A percentile compares a stretch with the other conserved stretches of the same genome.
Evolutionary conservation across 2,888 invertebrate species (phyloP).

Genomic region (Napeogenes sylphis): DNA sequence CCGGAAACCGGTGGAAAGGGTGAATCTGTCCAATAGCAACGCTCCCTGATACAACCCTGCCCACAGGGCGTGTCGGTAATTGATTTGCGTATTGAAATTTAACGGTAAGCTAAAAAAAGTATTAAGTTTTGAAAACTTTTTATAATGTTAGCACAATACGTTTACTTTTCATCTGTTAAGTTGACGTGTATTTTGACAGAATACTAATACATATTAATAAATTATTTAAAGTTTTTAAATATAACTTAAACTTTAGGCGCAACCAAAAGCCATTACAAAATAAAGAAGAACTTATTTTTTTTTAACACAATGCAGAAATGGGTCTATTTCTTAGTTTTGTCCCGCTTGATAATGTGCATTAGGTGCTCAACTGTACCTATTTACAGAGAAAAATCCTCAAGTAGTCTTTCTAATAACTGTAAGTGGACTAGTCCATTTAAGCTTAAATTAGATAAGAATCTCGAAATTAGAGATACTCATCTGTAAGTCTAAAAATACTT

Average conservation of each 20-base stretch:
- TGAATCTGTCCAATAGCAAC: slow-evolving; percentile 48
- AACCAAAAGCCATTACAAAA: no score
- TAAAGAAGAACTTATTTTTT: neutral
- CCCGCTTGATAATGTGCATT: slow-evolving; percentile 52
- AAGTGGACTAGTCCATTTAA: neutral
- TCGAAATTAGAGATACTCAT: no score
- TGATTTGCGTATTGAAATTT: slow-evolving; percentile 13
- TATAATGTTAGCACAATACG: neutral
- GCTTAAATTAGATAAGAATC: no score
- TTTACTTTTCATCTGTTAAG: neutral
- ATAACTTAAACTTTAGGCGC: no score
- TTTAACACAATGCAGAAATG: slow-evolving; percentile 48
- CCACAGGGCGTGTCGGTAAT: slow-evolving; percentile 43
- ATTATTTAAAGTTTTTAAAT: no score
- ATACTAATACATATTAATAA: no score
- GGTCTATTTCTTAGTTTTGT: slow-evolving; percentile 42
- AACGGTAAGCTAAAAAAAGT: neutral
- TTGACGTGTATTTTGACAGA: neutral
- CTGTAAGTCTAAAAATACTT: no score
- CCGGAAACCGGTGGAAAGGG: slow-evolving; percentile 46
- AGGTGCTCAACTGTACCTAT: slow-evolving; percentile 60
- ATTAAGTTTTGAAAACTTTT: neutral
- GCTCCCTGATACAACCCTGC: slow-evolving; percentile 37
- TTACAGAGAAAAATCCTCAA: slow-evolving; percentile 36
- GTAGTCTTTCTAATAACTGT: neutral